A percentile compares a stretch with the other conserved stretches of the same genome.
phyloP scores from a whole-genome alignment of 2,797 vertebrate species.

The Danio albolineatus region DNA sequence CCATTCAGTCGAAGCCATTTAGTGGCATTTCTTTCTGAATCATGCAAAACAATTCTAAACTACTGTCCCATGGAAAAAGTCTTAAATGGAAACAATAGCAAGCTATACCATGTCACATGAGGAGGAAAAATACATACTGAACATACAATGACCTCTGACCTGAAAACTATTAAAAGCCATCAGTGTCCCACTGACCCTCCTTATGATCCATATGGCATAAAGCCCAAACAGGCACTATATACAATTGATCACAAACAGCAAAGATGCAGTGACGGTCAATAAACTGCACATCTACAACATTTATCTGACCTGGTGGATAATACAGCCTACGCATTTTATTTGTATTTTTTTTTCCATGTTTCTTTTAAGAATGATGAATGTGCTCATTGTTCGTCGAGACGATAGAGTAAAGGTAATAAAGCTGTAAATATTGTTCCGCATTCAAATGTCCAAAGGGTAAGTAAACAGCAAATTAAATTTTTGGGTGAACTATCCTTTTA shows the following conservation, averaged over 20 bases:
- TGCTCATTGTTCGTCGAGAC: too few species aligned
- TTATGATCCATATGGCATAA: slow-evolving; percentile 24
- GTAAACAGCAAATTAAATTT: too few species aligned
- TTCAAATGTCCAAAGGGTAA: too few species aligned
- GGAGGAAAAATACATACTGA: neutral
- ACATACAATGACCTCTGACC: slow-evolving; percentile 6
- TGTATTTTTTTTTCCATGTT: neutral
- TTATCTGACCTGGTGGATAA: neutral
- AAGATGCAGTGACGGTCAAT: slow-evolving; percentile 9
- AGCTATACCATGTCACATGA: neutral
- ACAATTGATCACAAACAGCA: slow-evolving; percentile 3
- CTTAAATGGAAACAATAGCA: neutral
- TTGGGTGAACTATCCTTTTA: too few species aligned
- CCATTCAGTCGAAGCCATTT: too few species aligned
- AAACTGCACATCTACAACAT: slow-evolving; percentile 18
- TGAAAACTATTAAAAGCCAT: slow-evolving; percentile 3
- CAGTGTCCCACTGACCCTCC: neutral
- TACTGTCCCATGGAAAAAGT: neutral
- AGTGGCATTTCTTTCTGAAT: too few species aligned
- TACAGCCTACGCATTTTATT: too few species aligned
- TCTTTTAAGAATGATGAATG: neutral
- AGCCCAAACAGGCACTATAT: slow-evolving; percentile 3
- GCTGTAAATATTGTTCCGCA: neutral
- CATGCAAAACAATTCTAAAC: neutral
- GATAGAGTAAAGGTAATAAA: too few species aligned